Conservation (phyloP, 1,140 invertebrate genomes). For the Chymomyza costata region DNA sequence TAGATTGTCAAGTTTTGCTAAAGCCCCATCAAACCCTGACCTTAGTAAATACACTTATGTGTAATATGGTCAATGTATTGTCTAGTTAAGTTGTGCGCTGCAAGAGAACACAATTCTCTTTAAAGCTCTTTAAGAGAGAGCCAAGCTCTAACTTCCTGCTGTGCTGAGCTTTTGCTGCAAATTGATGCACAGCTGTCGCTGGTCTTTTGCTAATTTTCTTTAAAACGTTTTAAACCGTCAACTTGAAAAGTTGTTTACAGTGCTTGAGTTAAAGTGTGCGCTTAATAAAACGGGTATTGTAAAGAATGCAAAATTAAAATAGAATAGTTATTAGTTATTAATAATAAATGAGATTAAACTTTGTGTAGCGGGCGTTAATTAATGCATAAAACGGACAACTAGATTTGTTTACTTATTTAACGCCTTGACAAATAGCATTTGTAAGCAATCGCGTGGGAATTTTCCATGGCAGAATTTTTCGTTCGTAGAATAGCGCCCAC, state of each 20-base stretch:
- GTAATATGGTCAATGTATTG: too few species aligned
- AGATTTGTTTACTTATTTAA: too few species aligned
- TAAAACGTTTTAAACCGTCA: conserved; percentile 20
- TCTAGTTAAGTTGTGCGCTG: conserved; percentile 10
- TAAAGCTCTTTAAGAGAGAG: conserved; percentile 12
- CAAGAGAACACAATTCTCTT: not conserved
- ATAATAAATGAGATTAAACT: too few species aligned
- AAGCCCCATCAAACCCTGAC: conserved; percentile 23
- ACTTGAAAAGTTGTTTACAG: conserved; percentile 20
- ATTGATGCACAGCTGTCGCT: not conserved
- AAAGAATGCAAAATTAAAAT: too few species aligned
- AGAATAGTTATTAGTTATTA: too few species aligned
- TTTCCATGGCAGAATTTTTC: conserved; percentile 15
- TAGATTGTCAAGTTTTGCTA: not conserved
- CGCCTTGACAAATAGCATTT: too few species aligned
- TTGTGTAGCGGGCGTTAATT: too few species aligned
- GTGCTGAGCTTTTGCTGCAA: conserved; percentile 1
- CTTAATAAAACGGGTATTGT: too few species aligned
- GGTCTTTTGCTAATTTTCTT: conserved; percentile 25
- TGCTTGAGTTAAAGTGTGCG: too few species aligned
- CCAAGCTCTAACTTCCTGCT: conserved; percentile 24
- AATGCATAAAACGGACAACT: too few species aligned
- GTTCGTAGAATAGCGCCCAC: conserved; percentile 20
- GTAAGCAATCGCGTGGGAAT: conserved; percentile 1
- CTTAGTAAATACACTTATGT: conserved; percentile 25